A percentile compares a stretch with the other conserved stretches of the same genome.
These are phyloP conservation scores for Cyrtonyx montezumae DNA, from an alignment of 2,113 vertebrate species.

Conservation along the genomic window DNA sequence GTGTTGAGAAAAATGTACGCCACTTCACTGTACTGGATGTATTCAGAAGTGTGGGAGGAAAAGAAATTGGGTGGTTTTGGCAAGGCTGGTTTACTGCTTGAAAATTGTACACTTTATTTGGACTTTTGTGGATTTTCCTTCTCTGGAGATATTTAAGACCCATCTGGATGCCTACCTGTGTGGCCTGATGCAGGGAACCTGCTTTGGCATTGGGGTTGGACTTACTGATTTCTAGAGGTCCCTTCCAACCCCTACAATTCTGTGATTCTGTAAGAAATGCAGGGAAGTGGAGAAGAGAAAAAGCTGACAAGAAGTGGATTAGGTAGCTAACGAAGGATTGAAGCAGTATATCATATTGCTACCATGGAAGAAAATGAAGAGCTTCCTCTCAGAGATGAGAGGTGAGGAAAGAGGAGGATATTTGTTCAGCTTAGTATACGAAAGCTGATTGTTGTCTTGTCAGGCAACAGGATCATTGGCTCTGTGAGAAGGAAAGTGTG, in stretches of 20 bases:
- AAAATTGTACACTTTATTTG: neutral
- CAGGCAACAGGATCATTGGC: neutral
- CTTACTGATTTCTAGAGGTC: too few species aligned
- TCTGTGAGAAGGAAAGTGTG: neutral
- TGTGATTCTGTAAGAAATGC: slow-evolving; percentile 4
- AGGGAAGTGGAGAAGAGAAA: neutral
- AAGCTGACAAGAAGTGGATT: neutral
- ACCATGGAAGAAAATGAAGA: neutral
- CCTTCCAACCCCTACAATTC: too few species aligned
- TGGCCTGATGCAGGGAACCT: too few species aligned
- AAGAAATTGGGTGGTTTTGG: neutral
- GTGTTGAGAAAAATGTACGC: neutral
- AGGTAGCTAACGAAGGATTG: slow-evolving; percentile 21
- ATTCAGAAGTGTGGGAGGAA: neutral
- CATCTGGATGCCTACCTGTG: too few species aligned
- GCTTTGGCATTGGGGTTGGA: too few species aligned
- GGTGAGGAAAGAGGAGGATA: slow-evolving; percentile 34
- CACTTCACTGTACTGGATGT: neutral
- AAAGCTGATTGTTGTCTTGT: neutral
- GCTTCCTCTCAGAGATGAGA: slow-evolving; percentile 41
- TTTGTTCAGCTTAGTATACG: slow-evolving; percentile 14
- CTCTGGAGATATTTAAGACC: too few species aligned
- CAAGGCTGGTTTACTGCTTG: neutral
- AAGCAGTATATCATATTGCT: slow-evolving; percentile 37
- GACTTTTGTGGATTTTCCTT: neutral